Evolutionary conservation across 2,797 vertebrate species (phyloP).

Genomic region (Acrossocheilus wenchowensis): DNA sequence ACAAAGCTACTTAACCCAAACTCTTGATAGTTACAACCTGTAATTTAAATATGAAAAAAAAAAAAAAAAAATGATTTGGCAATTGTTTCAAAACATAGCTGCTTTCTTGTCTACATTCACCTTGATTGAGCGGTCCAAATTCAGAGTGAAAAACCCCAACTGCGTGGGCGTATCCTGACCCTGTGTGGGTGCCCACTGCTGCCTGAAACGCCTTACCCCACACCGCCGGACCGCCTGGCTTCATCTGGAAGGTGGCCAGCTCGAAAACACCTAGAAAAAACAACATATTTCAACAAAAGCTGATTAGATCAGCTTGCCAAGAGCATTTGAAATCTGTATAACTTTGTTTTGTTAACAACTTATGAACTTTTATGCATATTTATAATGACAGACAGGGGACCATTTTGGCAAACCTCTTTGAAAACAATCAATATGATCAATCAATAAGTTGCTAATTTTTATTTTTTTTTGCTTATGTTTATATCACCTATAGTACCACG

Average conservation of each 20-base stretch:
- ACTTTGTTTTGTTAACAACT: neutral
- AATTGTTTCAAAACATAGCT: neutral
- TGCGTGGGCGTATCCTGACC: slow-evolving; percentile 82
- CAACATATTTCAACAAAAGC: neutral
- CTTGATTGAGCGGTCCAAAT: slow-evolving; percentile 85
- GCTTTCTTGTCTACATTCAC: slow-evolving; percentile 68
- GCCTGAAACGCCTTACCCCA: slow-evolving; percentile 85
- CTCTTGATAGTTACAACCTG: neutral
- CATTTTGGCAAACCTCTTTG: neutral
- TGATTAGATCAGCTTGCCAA: neutral
- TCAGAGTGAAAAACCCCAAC: slow-evolving; percentile 89
- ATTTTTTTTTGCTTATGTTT: neutral
- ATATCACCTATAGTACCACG: neutral
- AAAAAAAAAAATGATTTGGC: no score
- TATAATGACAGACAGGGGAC: neutral
- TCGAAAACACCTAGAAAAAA: slow-evolving; percentile 86
- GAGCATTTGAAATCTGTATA: neutral
- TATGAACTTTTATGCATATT: neutral
- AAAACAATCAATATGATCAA: neutral
- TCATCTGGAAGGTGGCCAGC: slow-evolving; percentile 88
- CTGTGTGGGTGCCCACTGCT: slow-evolving; percentile 78
- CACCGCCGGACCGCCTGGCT: slow-evolving; percentile 86
- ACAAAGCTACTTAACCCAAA: neutral
- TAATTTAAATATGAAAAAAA: no score
- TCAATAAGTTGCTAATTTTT: neutral